Evolutionary conservation across 2,888 invertebrate genomes (phyloP).

Genomic region (Chirona hameri): DNA sequence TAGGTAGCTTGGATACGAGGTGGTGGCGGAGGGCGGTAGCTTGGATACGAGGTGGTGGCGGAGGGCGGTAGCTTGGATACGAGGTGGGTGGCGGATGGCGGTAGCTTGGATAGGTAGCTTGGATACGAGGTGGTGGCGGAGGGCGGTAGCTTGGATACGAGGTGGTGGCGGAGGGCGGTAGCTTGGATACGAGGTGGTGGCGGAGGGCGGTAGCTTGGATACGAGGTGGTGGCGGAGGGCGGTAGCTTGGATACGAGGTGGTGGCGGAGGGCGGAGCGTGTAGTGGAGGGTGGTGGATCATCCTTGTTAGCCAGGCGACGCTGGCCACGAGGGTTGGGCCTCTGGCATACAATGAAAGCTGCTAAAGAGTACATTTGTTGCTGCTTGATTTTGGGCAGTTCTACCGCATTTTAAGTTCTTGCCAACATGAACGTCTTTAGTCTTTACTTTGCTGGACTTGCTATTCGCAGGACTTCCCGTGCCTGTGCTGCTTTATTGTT

Average conservation of each 20-base stretch:
- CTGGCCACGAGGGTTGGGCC: too few relatives aligned
- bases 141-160: conserved; percentile 90
- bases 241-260: conserved; percentile 85
- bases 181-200: conserved; percentile 75
- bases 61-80: conserved; percentile 78
- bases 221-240: conserved; percentile 62
- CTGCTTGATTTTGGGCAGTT: too few relatives aligned
- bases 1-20: conserved; percentile 91
- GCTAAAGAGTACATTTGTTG: too few relatives aligned
- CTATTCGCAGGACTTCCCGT: too few relatives aligned
- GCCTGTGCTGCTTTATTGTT: too few relatives aligned
- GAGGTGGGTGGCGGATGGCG: conserved; percentile 59
- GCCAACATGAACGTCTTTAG: too few relatives aligned
- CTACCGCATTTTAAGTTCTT: too few relatives aligned
- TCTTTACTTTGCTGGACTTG: too few relatives aligned
- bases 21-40: conserved; percentile 50
- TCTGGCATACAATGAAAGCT: too few relatives aligned
- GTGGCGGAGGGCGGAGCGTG: background rate
- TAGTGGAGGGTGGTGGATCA: too few relatives aligned
- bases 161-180: conserved; percentile 56
- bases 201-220: conserved; percentile 71
- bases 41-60: conserved; percentile 73
- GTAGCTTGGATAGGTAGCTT: too few relatives aligned
- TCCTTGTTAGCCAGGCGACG: too few relatives aligned
- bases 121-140: conserved; percentile 69